Evolutionary conservation across 2,113 vertebrate species (phyloP).

Genomic region (Conger conger): DNA sequence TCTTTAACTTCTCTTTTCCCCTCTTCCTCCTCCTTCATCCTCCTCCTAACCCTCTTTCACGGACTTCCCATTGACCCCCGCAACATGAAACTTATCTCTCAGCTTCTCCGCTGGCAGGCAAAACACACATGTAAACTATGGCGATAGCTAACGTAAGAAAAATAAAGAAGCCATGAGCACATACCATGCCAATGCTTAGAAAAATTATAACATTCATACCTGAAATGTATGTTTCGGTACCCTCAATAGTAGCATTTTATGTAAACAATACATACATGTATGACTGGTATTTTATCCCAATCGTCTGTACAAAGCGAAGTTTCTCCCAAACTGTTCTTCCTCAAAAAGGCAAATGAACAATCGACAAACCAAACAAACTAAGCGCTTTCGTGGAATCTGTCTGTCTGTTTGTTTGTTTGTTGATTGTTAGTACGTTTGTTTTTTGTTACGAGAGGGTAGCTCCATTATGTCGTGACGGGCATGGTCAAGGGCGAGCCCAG

Average conservation of each 20-base stretch:
- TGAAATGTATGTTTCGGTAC: constrained; percentile 67
- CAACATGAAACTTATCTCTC: constrained; percentile 32
- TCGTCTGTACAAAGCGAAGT: constrained; percentile 36
- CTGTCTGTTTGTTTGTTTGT: constrained; percentile 25
- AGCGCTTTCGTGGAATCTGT: constrained; percentile 29
- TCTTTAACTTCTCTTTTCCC: constrained; percentile 40
- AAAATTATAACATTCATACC: constrained; percentile 51
- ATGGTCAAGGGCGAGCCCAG: not conserved
- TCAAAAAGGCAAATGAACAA: constrained; percentile 30
- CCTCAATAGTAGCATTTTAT: constrained; percentile 67
- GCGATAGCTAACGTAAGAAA: constrained; percentile 48
- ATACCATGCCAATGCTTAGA: constrained; percentile 34
- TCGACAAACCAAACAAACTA: constrained; percentile 22
- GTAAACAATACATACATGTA: constrained; percentile 73
- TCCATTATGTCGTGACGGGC: not conserved
- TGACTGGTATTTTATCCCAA: constrained; percentile 43
- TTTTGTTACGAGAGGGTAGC: not conserved
- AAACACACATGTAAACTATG: constrained; percentile 68
- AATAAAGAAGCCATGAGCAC: constrained; percentile 44
- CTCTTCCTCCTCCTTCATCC: constrained; percentile 34
- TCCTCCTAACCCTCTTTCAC: constrained; percentile 2
- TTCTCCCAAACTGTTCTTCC: constrained; percentile 14
- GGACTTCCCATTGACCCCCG: constrained; percentile 27
- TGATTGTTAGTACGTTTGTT: constrained; percentile 1
- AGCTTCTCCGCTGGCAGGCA: constrained; percentile 48